Percentiles rank a stretch among this genome's conserved stretches.
Evolutionary conservation across 2,113 vertebrate genomes (phyloP).

Genomic region (Etia nguti): DNA sequence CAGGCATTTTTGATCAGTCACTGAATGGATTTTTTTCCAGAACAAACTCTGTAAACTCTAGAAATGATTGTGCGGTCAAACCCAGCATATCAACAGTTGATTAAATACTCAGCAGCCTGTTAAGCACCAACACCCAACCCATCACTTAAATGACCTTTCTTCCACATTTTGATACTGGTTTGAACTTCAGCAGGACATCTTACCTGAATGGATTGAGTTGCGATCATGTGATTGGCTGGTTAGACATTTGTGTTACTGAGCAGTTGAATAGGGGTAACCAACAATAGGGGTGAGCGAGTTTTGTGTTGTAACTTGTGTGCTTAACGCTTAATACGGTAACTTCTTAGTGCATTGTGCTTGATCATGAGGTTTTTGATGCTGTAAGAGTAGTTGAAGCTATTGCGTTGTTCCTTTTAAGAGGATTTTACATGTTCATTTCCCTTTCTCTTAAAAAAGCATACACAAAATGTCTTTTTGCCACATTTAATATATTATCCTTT

Average conservation of each 20-base stretch:
- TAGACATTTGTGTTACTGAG: background rate
- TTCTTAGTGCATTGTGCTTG: background rate
- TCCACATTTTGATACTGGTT: background rate
- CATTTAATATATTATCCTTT: background rate
- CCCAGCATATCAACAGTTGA: background rate
- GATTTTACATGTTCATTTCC: background rate
- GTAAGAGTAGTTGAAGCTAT: background rate
- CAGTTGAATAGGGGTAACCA: background rate
- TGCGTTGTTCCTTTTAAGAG: background rate
- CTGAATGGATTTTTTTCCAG: background rate
- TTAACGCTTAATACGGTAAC: background rate
- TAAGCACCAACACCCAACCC: background rate
- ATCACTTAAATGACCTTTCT: background rate
- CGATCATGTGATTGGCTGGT: background rate
- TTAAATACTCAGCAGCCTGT: background rate
- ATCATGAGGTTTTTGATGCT: background rate
- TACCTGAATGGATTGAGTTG: background rate
- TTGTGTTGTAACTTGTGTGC: background rate
- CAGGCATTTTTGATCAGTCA: background rate
- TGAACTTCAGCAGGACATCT: background rate
- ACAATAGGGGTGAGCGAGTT: background rate
- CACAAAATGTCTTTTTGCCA: background rate
- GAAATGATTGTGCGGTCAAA: background rate
- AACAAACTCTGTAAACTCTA: background rate
- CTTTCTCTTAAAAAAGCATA: background rate